Evolutionary conservation across 2,888 invertebrate genomes (phyloP).

Genomic region (Crematogaster levior): DNA sequence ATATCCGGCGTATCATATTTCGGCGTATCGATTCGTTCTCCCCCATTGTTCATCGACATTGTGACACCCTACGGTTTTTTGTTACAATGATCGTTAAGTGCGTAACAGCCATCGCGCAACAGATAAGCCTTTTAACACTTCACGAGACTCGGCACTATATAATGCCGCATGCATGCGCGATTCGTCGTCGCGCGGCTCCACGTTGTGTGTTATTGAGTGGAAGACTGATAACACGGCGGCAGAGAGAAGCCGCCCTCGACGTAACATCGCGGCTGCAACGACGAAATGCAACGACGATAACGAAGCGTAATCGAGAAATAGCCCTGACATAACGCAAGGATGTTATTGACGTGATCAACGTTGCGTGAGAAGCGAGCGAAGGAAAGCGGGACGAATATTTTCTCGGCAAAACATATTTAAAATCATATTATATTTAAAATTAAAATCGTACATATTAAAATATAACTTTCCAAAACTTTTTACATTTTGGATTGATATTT

Average conservation of each 20-base stretch:
- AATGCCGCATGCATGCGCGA: background rate
- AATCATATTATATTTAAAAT: too few species aligned
- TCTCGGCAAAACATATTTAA: background rate
- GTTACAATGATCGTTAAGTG: conserved; percentile 45
- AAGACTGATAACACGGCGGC: conserved; percentile 69
- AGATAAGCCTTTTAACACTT: conserved; percentile 70
- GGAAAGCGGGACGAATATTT: conserved; percentile 8
- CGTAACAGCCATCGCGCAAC: conserved; percentile 64
- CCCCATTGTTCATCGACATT: conserved; percentile 16
- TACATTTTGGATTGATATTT: background rate
- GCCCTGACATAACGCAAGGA: conserved; percentile 42
- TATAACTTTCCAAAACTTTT: background rate
- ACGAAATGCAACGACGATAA: conserved; percentile 63
- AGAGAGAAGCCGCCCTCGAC: conserved; percentile 31
- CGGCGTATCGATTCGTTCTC: conserved; percentile 11
- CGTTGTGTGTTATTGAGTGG: conserved; percentile 69
- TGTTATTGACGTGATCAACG: conserved; percentile 47
- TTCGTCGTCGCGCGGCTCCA: conserved; percentile 19
- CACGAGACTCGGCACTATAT: background rate
- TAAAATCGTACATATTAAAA: background rate
- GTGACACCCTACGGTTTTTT: conserved; percentile 26
- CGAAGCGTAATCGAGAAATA: conserved; percentile 65
- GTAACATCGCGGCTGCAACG: conserved; percentile 40
- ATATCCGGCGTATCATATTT: conserved; percentile 1
- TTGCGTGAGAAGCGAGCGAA: background rate